Conservation (phyloP, 2,888 invertebrate species). For the Phaedon cochleariae region DNA sequence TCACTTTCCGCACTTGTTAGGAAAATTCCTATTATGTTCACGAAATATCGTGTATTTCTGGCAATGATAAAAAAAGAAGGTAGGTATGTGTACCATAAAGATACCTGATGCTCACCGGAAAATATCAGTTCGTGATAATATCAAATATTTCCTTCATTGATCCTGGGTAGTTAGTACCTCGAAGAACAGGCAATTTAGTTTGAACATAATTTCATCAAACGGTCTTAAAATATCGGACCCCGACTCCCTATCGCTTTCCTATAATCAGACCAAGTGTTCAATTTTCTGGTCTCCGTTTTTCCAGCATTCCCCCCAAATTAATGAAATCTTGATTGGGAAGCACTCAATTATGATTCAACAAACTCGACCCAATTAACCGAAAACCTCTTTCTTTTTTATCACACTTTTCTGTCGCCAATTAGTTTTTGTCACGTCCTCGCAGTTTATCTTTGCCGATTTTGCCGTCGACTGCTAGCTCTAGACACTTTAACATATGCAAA, state of each 20-base stretch:
- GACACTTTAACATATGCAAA: conserved; percentile 37
- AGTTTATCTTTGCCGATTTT: conserved; percentile 38
- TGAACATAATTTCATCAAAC: not conserved
- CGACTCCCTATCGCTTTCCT: not conserved
- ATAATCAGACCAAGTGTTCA: not conserved
- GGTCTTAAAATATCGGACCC: not conserved
- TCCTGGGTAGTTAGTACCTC: not conserved
- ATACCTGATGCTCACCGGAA: too few relatives aligned
- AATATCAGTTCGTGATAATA: not conserved
- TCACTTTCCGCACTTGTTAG: too few relatives aligned
- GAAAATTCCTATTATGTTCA: too few relatives aligned
- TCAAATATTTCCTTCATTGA: too few relatives aligned
- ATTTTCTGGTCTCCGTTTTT: not conserved
- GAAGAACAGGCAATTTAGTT: not conserved
- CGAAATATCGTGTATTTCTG: too few relatives aligned
- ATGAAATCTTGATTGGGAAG: conserved; percentile 12
- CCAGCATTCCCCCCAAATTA: not conserved
- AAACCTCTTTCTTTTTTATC: conserved; percentile 5
- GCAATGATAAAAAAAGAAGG: too few relatives aligned
- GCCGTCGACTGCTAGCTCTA: conserved; percentile 17
- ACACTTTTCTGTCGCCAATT: conserved; percentile 36
- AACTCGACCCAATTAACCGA: conserved; percentile 13
- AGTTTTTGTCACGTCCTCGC: conserved; percentile 42
- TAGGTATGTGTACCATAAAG: too few relatives aligned
- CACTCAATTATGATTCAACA: conserved; percentile 11